Evolutionary conservation across 2,888 invertebrate genomes (phyloP), one percentile per base, ranked within the genome.

Genomic region (Harmothoe impar): DNA sequence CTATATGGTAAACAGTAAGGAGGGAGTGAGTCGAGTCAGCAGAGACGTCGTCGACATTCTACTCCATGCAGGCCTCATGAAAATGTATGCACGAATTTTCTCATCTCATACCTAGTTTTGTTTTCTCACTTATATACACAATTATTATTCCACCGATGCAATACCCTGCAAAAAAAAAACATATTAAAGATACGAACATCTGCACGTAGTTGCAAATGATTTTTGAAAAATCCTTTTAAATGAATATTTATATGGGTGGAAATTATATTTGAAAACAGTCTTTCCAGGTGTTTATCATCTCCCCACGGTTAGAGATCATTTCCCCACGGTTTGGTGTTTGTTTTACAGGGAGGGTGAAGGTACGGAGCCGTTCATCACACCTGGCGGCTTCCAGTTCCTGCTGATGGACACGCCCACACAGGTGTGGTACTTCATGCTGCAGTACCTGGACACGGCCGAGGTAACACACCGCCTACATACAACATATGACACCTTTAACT

Each of bases 351-450:
- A 95, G 29, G 91, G 92, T 33, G 92, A 92, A 12, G 95, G 94
- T 31, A 91, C 93, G 0, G 97, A 98, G 33, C 95, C 95, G 1
- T 94, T 92, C 25, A 99, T 99, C 92, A 99, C 99, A 0, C 97
- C 98, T 0, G 92, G 94, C n/a, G 99, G 99, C 0, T 99, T 99
- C 96, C 99, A 99, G 96, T 99, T 99, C 96, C 96, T 99, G 31
- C 96, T 99, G 33, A 96, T 99, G 91, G 99, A 99, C 95, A 98
- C 98, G 0, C 97, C 98, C 17, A 98, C 98, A 81, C 99, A 99
- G 97, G 96, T 99, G 68, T 99, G 99, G 99, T 98, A 98, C 96
- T 99, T 99, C 96, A 97, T 99, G 94, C 97, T 99, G 43, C 98
- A 99, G 95, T 99, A 99, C 96, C 96, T 99, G 92, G 98, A 98